A percentile compares a stretch with the other conserved stretches of the same genome.
Conservation (phyloP, 1,140 invertebrate species). For the Latrodectus geometricus region DNA sequence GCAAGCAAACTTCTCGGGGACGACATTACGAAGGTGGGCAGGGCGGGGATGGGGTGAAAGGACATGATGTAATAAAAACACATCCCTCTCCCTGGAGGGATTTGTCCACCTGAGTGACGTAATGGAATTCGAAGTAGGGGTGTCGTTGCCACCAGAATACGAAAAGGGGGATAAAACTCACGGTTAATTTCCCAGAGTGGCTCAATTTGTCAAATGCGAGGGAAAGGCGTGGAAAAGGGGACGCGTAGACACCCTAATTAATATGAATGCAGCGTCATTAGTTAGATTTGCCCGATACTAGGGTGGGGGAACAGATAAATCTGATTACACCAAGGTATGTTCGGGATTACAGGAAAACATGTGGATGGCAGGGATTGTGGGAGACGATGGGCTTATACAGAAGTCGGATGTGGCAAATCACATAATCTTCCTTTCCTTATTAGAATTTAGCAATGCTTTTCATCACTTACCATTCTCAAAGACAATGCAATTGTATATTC, state of each 20-base stretch:
- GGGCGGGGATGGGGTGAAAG: background rate
- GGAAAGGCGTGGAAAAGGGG: background rate
- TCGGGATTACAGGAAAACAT: background rate
- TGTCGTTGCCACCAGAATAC: background rate
- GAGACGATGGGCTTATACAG: background rate
- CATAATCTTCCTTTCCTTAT: no score
- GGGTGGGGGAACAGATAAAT: background rate
- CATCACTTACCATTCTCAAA: no score
- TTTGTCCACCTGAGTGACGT: constrained; percentile 49
- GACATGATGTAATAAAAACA: constrained; percentile 43
- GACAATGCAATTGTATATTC: no score
- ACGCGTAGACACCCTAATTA: constrained; percentile 22
- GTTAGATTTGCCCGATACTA: background rate
- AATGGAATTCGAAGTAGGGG: constrained; percentile 16
- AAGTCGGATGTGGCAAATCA: background rate
- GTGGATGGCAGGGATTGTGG: background rate
- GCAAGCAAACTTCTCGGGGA: background rate
- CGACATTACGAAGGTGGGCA: background rate
- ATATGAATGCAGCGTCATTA: constrained; percentile 35
- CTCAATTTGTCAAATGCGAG: constrained; percentile 21
- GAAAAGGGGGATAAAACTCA: background rate
- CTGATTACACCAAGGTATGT: constrained; percentile 14
- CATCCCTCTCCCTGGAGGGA: constrained; percentile 5
- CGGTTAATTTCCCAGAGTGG: constrained; percentile 34
- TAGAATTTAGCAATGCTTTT: no score